Base-by-base conservation (phyloP, 2,113 vertebrate genomes). In the Pyxicephalus adspersus region DNA sequence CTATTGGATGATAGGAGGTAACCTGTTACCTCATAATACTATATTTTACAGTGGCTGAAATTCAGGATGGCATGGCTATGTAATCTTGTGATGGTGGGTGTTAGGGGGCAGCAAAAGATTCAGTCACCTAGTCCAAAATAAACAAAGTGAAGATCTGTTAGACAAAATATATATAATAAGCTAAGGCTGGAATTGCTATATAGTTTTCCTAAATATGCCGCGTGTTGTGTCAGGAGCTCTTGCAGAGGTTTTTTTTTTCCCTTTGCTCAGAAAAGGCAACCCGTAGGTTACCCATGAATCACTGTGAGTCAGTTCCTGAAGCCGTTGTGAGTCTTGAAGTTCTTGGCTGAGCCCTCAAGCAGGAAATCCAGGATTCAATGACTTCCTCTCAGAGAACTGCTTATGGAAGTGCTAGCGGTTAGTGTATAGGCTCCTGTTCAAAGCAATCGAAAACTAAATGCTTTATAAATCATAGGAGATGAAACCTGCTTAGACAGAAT, bases 261-360 rank as follows among this genome's bases (percentile, higher is more conserved):
- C 89, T 85, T 78, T 92, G 92, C 91, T 94, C 90, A 91, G 89
- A 93, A 91, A 93, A 91, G 92, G 93, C 93, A 95, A 91, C 90
- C 90, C 92, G 92, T 93, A 92, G 95, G 89, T 92, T 92, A 92
- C 91, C 90, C 92, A 91, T 96, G 93, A 97, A 95, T 97, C 95
- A 96, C 94, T 92, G 95, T 95, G 96, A 97, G 90, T 98, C 96
- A 96, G 93, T 96, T 97, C 95, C 94, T 96, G 93, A 96, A 96
- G 96, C 94, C 94, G 93, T 94, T 94, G 94, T 93, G 94, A 95
- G 92, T 93, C 92, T 94, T 94, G 86, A 88, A 93, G 92, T 94
- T 96, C 92, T 95, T 96, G 94, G 94, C 95, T 93, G 89, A 90
- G 90, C 90, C 92, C 91, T 90, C 94, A 93, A 94, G 92, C 94